These are phyloP conservation scores for Tangara arthus DNA, from an alignment of 2,797 vertebrate species.

Conservation along the genomic window DNA sequence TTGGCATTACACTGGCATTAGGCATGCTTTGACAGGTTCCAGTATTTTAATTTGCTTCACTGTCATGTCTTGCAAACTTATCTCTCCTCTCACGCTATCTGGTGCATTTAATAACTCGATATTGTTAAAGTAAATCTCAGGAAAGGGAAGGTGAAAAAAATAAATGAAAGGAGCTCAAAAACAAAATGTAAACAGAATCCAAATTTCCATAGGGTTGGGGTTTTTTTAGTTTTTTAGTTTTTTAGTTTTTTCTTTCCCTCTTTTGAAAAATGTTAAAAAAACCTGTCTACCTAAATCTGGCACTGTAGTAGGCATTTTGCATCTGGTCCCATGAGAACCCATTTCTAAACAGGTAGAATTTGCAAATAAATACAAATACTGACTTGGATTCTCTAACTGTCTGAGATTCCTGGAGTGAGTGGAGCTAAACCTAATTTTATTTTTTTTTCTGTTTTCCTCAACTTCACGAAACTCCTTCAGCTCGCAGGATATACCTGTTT, in stretches of 20 bases:
- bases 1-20: neutral
- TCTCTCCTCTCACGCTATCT: neutral
- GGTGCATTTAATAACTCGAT: constrained; percentile 45
- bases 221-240: fast-evolving
- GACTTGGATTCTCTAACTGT: neutral
- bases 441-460: neutral
- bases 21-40: neutral
- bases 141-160: neutral
- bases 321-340: neutral
- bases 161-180: neutral
- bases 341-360: neutral
- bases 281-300: neutral
- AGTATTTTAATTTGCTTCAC: constrained; percentile 49
- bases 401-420: neutral
- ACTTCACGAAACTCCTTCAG: neutral
- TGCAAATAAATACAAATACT: neutral
- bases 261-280: neutral
- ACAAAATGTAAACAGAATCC: neutral
- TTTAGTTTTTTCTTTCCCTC: fast-evolving
- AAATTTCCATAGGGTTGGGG: neutral
- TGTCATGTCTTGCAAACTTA: constrained; percentile 33
- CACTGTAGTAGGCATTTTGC: neutral
- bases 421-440: neutral
- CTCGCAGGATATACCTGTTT: neutral
- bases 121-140: constrained; percentile 33